Evolutionary conservation across 2,888 invertebrate species (phyloP), one percentile per base, ranked within the genome.

Genomic region (Caradrina kadenii): DNA sequence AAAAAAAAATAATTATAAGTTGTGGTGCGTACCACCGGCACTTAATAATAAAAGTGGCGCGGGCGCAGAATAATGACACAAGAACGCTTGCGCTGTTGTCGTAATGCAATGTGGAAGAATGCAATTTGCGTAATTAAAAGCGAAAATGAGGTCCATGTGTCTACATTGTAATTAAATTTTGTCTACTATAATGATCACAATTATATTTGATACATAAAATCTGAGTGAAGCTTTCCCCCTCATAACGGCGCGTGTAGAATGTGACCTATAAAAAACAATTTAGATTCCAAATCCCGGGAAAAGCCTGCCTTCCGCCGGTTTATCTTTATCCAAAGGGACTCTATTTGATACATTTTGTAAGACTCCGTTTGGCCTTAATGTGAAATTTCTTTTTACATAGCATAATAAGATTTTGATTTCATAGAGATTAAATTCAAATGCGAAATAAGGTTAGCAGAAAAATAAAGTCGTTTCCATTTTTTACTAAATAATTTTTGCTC

Each of bases 271-370:
- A 86, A 87, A 91, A 90, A 90, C 91, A 89, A 92, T 91, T 90
- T 87, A 80, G 86, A 85, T 79, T 83, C 83, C 78, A 87, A 91
- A 91, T 90, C 91, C 88, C 86, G 78, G 76, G 79, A 84, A 89
- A 91, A 90, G 88, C 89, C 88, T 83, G 86, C 87, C 86, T 88
- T 88, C 83, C 83, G 81, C 78, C 80, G 86, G 88, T 88, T 90
- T 90, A 91, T 89, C 89, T 87, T 89, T 88, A 90, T 90, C 89
- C 85, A 84, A 87, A 87, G 88, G 87, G 88, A 88, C 88, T 89
- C 86, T 86, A 88, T 89, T 90, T 89, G 89, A 89, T 88, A 88
- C 88, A 85, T 86, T 89, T 85, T 80, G 84, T 83, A 81, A 84
- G 84, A 81, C 79, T 67, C 74, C 69, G 73, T 79, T 77, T 73